Base-by-base conservation (phyloP, 2,888 invertebrate species). In the Troilus luridus region DNA sequence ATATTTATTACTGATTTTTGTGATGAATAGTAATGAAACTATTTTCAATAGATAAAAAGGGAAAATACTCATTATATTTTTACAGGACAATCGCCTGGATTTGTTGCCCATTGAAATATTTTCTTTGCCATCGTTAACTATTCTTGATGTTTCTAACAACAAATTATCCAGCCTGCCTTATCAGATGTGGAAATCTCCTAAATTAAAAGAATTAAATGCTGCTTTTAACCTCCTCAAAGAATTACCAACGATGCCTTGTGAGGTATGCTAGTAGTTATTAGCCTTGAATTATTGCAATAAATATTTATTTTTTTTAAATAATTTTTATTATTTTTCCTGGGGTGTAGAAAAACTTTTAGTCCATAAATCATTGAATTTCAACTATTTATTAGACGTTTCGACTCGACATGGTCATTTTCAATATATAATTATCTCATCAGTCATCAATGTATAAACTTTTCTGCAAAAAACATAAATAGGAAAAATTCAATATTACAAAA, bases 141-240 rank as follows among this genome's bases (percentile, higher is more conserved):
- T 97, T 3, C 95, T 99, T 92, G 98, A 99, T 94, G 96, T 98
- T n/a, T 98, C 98, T 0, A 98, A 98, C 94, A 99, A 99, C 94
- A 98, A 98, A 94, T 94, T 99, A 91, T 97, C 97, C 92, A 94
- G 95, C 88, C 94, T 99, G 91, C 98, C 99, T 0, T 96, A 96
- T 91, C 96, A 96, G 92, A 95, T 99, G 95, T 99, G 99, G 99
- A 95, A 96, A 21, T 96, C 98, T 1, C 97, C 98, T 0, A 97
- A 97, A 91, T 95, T 99, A 88, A 96, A 97, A 91, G 99, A 99
- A 94, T 94, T 99, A 60, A 98, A 98, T 94, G 97, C 97, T 0
- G 97, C 98, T 0, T 97, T 98, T 93, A 99, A 99, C 95, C 95
- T 97, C 91, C 95, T 99, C 27, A 96, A 96, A 88, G 97, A 98